A percentile compares a stretch with the other conserved stretches of the same genome.
Conservation (phyloP, 2,888 invertebrate species). For the Cantharis rufa region DNA sequence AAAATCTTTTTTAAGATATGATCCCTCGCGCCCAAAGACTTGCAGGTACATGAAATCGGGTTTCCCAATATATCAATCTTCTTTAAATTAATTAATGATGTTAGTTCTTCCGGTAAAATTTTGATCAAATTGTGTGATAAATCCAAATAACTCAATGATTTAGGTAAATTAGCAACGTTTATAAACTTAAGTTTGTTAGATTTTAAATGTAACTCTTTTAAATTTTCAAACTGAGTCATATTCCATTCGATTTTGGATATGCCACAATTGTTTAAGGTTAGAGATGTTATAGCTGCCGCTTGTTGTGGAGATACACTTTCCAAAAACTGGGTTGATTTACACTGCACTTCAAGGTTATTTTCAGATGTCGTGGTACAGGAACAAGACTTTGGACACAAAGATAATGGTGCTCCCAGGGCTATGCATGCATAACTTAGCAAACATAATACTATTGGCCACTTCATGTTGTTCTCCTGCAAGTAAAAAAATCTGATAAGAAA, state of each 20-base stretch:
- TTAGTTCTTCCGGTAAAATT: conserved; percentile 61
- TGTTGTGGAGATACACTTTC: conserved; percentile 60
- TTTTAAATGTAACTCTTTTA: conserved; percentile 46
- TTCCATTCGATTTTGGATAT: conserved; percentile 46
- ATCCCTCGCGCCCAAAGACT: conserved; percentile 67
- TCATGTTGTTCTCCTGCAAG: background rate
- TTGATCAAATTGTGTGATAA: conserved; percentile 67
- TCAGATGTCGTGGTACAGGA: conserved; percentile 64
- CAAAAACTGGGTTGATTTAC: conserved; percentile 73
- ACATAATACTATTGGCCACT: background rate
- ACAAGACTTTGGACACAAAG: conserved; percentile 61
- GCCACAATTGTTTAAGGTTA: conserved; percentile 40
- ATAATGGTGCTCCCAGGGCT: conserved; percentile 41
- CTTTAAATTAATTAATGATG: conserved; percentile 61
- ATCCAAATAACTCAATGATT: conserved; percentile 57
- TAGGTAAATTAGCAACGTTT: conserved; percentile 45
- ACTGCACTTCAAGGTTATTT: conserved; percentile 71
- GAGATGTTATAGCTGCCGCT: conserved; percentile 40
- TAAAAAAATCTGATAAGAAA: background rate
- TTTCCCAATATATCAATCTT: conserved; percentile 70
- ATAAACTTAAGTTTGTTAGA: conserved; percentile 47
- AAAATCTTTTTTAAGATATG: conserved; percentile 54
- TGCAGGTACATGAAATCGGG: conserved; percentile 72
- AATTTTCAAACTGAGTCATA: conserved; percentile 47
- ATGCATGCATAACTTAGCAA: conserved; percentile 7